A percentile compares a stretch with the other conserved stretches of the same genome.
Conservation (phyloP, 2,113 vertebrate species). For the Cisticola juncidis region DNA sequence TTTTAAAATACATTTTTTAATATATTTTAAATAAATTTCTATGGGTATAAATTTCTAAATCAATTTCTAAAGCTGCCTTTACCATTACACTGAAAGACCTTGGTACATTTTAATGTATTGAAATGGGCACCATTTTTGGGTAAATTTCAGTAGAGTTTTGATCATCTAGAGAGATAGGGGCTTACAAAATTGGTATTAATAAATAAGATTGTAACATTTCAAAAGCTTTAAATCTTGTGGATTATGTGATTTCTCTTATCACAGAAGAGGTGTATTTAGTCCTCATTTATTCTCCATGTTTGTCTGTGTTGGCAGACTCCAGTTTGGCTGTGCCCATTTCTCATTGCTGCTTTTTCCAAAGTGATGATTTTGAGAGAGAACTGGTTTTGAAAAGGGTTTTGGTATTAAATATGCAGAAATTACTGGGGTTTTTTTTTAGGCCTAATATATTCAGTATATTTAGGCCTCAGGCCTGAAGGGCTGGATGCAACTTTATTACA, state of each 20-base stretch:
- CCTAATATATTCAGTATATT: too few relatives aligned
- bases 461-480: neutral
- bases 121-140: neutral
- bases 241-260: neutral
- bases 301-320: neutral
- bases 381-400: neutral
- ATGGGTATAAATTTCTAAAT: too few relatives aligned
- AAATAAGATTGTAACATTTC: neutral
- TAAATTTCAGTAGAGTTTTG: neutral
- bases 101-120: neutral
- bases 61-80: too few relatives aligned
- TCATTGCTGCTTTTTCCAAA: neutral
- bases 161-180: neutral
- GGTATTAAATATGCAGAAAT: neutral
- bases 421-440: neutral
- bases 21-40: neutral
- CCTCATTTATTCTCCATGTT: neutral
- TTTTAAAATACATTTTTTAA: too few relatives aligned
- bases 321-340: neutral
- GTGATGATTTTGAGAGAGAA: neutral
- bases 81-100: neutral
- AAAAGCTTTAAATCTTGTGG: neutral
- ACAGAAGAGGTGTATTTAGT: neutral
- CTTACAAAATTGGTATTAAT: neutral
- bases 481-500: neutral